phyloP scores from a whole-genome alignment of 2,888 invertebrate species.

The Macaria liturata region DNA sequence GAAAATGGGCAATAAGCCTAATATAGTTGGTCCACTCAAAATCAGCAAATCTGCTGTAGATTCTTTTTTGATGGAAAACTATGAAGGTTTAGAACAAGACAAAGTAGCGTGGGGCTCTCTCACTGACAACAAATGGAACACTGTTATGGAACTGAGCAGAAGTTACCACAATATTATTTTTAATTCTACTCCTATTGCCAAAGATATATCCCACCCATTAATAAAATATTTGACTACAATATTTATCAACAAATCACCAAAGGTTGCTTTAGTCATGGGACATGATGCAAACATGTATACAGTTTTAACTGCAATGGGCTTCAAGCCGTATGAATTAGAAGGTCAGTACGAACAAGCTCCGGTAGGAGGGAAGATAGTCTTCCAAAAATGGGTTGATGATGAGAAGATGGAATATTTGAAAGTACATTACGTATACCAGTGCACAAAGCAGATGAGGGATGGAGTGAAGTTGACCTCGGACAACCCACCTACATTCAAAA shows the following conservation, averaged over 20 bases:
- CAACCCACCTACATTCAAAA: slow-evolving; percentile 54
- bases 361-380: slow-evolving; percentile 67
- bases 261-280: slow-evolving; percentile 63
- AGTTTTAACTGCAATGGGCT: slow-evolving; percentile 52
- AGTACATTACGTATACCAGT: slow-evolving; percentile 66
- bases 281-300: slow-evolving; percentile 73
- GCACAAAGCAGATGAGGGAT: slow-evolving; percentile 57
- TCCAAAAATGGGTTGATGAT: slow-evolving; percentile 63
- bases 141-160: slow-evolving; percentile 51
- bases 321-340: slow-evolving; percentile 51
- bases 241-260: slow-evolving; percentile 48
- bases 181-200: slow-evolving; percentile 60
- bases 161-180: slow-evolving; percentile 67
- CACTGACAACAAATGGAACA: slow-evolving; percentile 48
- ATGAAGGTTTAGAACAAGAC: slow-evolving; percentile 57
- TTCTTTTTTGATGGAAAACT: slow-evolving; percentile 71
- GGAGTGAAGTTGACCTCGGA: slow-evolving; percentile 46
- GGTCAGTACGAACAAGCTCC: slow-evolving; percentile 61
- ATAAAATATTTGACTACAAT: slow-evolving; percentile 53
- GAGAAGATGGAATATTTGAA: slow-evolving; percentile 49
- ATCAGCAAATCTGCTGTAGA: slow-evolving; percentile 65
- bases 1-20: slow-evolving; percentile 54
- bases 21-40: slow-evolving; percentile 64
- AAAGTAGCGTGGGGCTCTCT: slow-evolving; percentile 70
- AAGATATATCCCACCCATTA: slow-evolving; percentile 60